Evolutionary conservation across 2,888 invertebrate species (phyloP).

Genomic region (Tricholauxania praeusta): DNA sequence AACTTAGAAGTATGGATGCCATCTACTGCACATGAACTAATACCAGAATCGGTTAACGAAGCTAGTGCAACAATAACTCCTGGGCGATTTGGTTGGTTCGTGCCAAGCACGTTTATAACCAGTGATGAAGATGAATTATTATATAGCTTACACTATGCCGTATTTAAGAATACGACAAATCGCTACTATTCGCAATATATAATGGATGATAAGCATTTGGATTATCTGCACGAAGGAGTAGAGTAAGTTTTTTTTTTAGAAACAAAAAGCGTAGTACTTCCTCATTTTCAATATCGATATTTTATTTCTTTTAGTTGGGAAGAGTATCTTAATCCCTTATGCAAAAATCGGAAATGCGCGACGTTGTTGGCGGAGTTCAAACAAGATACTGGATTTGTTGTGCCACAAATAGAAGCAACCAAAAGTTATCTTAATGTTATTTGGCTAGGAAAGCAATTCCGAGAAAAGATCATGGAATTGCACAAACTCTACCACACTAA

Average conservation of each 20-base stretch:
- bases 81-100: conserved; percentile 77
- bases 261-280: neutral
- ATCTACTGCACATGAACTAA: conserved; percentile 71
- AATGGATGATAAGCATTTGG: conserved; percentile 50
- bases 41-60: conserved; percentile 67
- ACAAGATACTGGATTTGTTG: conserved; percentile 71
- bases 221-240: conserved; percentile 28
- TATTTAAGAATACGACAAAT: conserved; percentile 53
- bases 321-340: conserved; percentile 48
- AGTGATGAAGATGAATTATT: conserved; percentile 37
- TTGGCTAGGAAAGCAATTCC: conserved; percentile 76
- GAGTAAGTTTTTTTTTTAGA: conserved; percentile 46
- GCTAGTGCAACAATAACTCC: conserved; percentile 69
- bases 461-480: conserved; percentile 65
- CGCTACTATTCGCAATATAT: conserved; percentile 53
- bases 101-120: conserved; percentile 67
- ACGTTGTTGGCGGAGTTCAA: conserved; percentile 70
- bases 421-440: conserved; percentile 73
- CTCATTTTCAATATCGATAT: neutral
- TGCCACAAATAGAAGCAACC: conserved; percentile 72
- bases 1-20: conserved; percentile 81
- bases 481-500: conserved; percentile 49
- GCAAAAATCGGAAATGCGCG: conserved; percentile 61
- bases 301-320: conserved; percentile 24
- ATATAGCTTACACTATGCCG: conserved; percentile 49